Evolutionary conservation across 2,113 vertebrate species (phyloP).

Genomic region (Phyllostomus hastatus): DNA sequence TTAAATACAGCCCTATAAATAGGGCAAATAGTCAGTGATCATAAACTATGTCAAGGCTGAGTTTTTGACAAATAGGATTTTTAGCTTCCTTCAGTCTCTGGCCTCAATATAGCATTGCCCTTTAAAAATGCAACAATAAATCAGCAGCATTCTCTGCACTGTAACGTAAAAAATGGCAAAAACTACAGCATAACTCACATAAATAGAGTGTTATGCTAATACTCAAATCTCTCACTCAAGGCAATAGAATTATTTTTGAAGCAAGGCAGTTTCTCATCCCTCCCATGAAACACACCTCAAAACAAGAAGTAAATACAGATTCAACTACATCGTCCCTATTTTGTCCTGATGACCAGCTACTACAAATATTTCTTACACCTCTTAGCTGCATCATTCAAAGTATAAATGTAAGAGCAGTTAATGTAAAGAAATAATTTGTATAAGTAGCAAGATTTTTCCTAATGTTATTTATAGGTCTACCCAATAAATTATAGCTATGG

Average conservation of each 20-base stretch:
- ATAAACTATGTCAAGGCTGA: constrained; percentile 28
- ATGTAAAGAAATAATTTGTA: constrained; percentile 60
- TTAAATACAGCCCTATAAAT: constrained; percentile 49
- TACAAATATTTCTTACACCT: constrained; percentile 58
- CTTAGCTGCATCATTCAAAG: constrained; percentile 29
- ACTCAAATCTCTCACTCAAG: constrained; percentile 45
- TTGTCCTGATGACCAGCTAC: constrained; percentile 46
- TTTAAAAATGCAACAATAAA: constrained; percentile 73
- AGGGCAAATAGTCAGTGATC: constrained; percentile 44
- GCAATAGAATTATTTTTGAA: constrained; percentile 64
- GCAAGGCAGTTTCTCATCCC: constrained; percentile 41
- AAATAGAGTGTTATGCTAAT: constrained; percentile 68
- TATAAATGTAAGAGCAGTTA: constrained; percentile 44
- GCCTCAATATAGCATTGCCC: constrained; percentile 27
- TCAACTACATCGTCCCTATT: constrained; percentile 41
- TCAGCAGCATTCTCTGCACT: constrained; percentile 43
- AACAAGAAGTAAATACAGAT: constrained; percentile 39
- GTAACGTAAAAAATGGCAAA: constrained; percentile 54
- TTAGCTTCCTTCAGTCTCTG: constrained; percentile 45
- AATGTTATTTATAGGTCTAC: constrained; percentile 55
- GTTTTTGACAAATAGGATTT: constrained; percentile 61
- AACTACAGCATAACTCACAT: constrained; percentile 51
- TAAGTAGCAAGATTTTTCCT: constrained; percentile 48
- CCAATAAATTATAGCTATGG: constrained; percentile 65
- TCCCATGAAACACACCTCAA: constrained; percentile 60